Evolutionary conservation across 2,797 vertebrate species (phyloP).

Genomic region (Epinephelus malabaricus): DNA sequence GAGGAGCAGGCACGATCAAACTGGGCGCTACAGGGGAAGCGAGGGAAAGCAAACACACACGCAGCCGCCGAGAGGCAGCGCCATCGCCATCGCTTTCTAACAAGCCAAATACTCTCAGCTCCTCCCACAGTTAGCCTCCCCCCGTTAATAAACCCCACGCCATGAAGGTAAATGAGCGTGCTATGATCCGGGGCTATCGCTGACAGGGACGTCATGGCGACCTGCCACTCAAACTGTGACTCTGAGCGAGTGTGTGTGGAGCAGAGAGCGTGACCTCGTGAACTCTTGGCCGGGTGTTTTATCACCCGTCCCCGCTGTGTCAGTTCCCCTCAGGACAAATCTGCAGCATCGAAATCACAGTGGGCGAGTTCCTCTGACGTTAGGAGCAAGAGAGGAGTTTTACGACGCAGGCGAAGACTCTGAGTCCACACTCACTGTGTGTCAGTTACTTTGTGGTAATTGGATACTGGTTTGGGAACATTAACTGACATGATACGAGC

Average conservation of each 20-base stretch:
- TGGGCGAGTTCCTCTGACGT: conserved; percentile 8
- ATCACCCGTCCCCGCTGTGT: conserved; percentile 14
- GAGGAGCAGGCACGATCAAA: conserved; percentile 66
- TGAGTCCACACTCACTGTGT: too few relatives aligned
- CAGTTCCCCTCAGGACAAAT: conserved; percentile 14
- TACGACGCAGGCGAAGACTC: too few relatives aligned
- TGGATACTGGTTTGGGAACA: too few relatives aligned
- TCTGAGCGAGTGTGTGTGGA: conserved; percentile 26
- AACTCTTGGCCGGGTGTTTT: conserved; percentile 35
- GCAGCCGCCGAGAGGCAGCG: conserved; percentile 27
- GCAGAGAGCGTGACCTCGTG: conserved; percentile 42
- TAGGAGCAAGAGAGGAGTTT: neutral
- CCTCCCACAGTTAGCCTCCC: conserved; percentile 8
- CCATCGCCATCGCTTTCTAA: conserved; percentile 1
- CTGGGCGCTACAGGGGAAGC: conserved; percentile 50
- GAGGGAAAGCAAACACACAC: conserved; percentile 59
- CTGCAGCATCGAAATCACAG: neutral
- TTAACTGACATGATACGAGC: too few relatives aligned
- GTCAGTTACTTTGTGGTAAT: too few relatives aligned
- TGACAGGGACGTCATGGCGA: neutral
- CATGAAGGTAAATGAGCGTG: neutral
- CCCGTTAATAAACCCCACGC: conserved; percentile 29
- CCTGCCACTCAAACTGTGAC: conserved; percentile 23
- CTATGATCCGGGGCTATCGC: conserved; percentile 1
- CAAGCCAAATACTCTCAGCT: conserved; percentile 18